A percentile compares a stretch with the other conserved stretches of the same genome.
These are phyloP conservation scores for Copidosoma floridanum DNA, from an alignment of 1,140 invertebrate genomes.

Conservation along the genomic window DNA sequence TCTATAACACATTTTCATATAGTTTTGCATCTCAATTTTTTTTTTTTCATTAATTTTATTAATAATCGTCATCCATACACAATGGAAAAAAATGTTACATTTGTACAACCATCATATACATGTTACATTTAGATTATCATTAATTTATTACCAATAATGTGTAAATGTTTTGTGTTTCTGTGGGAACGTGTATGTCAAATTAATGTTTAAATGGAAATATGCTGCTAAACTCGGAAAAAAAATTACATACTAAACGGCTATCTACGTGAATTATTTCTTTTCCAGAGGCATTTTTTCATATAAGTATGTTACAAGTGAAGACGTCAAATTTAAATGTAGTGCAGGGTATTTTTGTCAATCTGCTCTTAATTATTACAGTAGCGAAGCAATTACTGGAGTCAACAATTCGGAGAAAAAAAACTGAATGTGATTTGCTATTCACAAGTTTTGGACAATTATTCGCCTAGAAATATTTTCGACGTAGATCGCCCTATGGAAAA, in stretches of 20 bases:
- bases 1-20: slow-evolving; percentile 36
- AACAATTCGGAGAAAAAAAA: too few relatives aligned
- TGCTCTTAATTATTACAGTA: too few relatives aligned
- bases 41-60: slow-evolving; percentile 35
- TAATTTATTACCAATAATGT: slow-evolving; percentile 46
- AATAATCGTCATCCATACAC: slow-evolving; percentile 43
- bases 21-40: slow-evolving; percentile 40
- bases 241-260: slow-evolving; percentile 38
- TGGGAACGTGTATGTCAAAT: slow-evolving; percentile 22
- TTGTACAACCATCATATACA: slow-evolving; percentile 57
- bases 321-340: too few relatives aligned
- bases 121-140: slow-evolving; percentile 55
- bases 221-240: slow-evolving; percentile 33
- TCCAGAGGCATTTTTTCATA: slow-evolving; percentile 8
- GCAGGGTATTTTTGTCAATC: too few relatives aligned
- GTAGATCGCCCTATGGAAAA: slow-evolving; percentile 32
- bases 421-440: too few relatives aligned
- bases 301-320: too few relatives aligned
- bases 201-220: slow-evolving; percentile 41
- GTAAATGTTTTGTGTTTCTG: slow-evolving; percentile 21
- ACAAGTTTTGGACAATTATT: too few relatives aligned
- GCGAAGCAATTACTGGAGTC: too few relatives aligned
- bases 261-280: slow-evolving; percentile 26
- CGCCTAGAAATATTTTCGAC: slow-evolving; percentile 25
- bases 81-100: slow-evolving; percentile 57